These are phyloP conservation scores for Osedax frankpressi DNA, from an alignment of 2,888 invertebrate genomes.

Conservation along the genomic window DNA sequence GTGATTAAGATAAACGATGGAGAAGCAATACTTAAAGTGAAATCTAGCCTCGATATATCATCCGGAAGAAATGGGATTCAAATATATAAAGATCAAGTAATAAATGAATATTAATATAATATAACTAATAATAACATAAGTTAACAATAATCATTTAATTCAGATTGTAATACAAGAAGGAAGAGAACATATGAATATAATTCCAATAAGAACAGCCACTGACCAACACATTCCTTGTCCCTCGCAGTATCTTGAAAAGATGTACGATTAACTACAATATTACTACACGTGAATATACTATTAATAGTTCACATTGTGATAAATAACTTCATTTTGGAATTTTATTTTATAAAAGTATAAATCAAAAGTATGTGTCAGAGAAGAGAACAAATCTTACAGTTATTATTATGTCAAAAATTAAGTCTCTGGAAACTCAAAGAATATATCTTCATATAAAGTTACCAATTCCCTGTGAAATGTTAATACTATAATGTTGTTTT, in stretches of 20 bases:
- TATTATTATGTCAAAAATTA: too few species aligned
- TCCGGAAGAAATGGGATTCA: slow-evolving; percentile 63
- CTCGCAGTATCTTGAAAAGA: slow-evolving; percentile 61
- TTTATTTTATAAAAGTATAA: too few species aligned
- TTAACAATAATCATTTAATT: slow-evolving; percentile 18
- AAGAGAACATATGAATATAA: slow-evolving; percentile 80
- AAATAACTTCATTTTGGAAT: too few species aligned
- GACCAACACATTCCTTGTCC: slow-evolving; percentile 55
- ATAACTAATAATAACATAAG: background rate
- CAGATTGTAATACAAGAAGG: slow-evolving; percentile 78
- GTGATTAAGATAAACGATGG: slow-evolving; percentile 78
- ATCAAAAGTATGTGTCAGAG: too few species aligned
- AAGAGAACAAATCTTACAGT: too few species aligned
- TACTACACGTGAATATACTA: too few species aligned
- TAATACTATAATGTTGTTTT: too few species aligned
- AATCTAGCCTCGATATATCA: slow-evolving; percentile 69
- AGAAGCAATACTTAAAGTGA: slow-evolving; percentile 78
- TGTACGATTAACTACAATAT: background rate
- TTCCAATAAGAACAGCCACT: slow-evolving; percentile 72
- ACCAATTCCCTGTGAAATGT: too few species aligned
- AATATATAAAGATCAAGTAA: slow-evolving; percentile 68
- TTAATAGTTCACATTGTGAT: too few species aligned
- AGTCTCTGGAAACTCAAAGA: too few species aligned
- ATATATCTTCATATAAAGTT: too few species aligned
- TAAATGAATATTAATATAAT: background rate